A percentile compares a stretch with the other conserved stretches of the same genome.
Evolutionary conservation across 1,140 invertebrate species (phyloP).

Genomic region (Chionoecetes opilio): DNA sequence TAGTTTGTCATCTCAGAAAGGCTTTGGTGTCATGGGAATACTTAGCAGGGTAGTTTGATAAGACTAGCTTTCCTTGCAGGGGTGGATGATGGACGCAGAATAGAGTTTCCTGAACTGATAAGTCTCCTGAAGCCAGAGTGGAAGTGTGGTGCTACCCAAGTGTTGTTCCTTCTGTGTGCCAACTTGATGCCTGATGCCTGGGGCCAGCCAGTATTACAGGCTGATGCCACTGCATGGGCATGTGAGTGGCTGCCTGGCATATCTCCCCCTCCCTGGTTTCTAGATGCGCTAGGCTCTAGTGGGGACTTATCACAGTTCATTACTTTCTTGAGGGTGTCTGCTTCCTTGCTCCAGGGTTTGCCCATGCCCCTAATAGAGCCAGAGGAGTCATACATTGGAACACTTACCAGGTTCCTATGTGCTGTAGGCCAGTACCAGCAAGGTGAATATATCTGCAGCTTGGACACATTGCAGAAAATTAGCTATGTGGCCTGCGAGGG

Average conservation of each 20-base stretch:
- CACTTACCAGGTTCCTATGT: slow-evolving; percentile 20
- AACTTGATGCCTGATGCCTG: slow-evolving; percentile 52
- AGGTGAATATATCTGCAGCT: slow-evolving; percentile 6
- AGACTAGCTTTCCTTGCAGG: neutral
- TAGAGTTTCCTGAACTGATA: neutral
- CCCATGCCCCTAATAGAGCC: neutral
- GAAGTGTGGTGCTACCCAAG: slow-evolving; percentile 32
- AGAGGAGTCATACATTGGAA: slow-evolving; percentile 19
- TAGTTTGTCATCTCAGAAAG: too few species aligned
- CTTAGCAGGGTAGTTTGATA: too few species aligned
- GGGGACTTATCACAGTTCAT: neutral
- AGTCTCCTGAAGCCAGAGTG: slow-evolving; percentile 1
- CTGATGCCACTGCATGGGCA: neutral
- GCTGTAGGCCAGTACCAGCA: slow-evolving; percentile 40
- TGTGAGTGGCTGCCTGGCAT: neutral
- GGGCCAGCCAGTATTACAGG: neutral
- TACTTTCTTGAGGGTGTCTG: neutral
- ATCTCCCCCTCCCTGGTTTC: slow-evolving; percentile 21
- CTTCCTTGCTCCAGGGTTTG: neutral
- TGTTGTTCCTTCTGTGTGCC: slow-evolving; percentile 47
- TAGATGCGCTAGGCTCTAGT: neutral
- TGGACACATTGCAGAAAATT: slow-evolving; percentile 24
- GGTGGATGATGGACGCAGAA: neutral
- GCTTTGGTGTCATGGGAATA: too few species aligned
- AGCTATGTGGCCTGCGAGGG: neutral